Base-by-base conservation (phyloP, 2,888 invertebrate species). In the Coenonympha glycerion region DNA sequence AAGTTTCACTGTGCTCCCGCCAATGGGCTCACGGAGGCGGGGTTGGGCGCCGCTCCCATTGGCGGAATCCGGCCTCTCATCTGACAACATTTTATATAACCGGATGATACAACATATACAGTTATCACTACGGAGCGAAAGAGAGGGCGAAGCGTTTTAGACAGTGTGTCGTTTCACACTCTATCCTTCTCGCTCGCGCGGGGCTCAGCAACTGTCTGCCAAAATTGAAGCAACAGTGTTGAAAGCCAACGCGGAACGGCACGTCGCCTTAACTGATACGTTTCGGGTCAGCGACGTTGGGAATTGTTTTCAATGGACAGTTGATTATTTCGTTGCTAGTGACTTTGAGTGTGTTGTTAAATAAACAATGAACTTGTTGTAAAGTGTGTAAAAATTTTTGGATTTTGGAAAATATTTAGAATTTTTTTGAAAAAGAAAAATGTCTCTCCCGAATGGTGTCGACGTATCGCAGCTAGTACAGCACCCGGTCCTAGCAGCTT, bases 381-480 rank as follows among this genome's bases (percentile, higher is more conserved):
- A 50, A 30, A 30, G 55, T 36, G 57, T 52, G 50, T 13, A 33
- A 19, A 47, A 31, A 33, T 49, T 50, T 34, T 28, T 46, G 46
- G 52, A 49, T 34, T 33, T 42, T 13, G 26, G 9, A 28, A 30
- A 26, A 61, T 53, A 50, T 55, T 61, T 59, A 55, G 45, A 21
- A 56, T 37, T 49, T 62, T 63, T 58, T n/a, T n/a, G n/a, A n/a
- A n/a, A n/a, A n/a, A n/a, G n/a, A 77, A 89, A 76, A 68, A 95
- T 95, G 95, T 94, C 94, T 76, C 87, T 95, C 60, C 94, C 94
- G 63, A 92, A 92, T 79, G 94, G 95, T 62, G 93, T 95, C 62
- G 95, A 95, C 83, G 94, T 95, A 81, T 92, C 94, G 54, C 92
- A 94, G 73, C 79, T 95, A 70, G 95, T 95, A 89, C 94, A 94